Evolutionary conservation across 2,113 vertebrate species (phyloP), one percentile per base, ranked within the genome.

Genomic region (Aspiorhynchus laticeps): DNA sequence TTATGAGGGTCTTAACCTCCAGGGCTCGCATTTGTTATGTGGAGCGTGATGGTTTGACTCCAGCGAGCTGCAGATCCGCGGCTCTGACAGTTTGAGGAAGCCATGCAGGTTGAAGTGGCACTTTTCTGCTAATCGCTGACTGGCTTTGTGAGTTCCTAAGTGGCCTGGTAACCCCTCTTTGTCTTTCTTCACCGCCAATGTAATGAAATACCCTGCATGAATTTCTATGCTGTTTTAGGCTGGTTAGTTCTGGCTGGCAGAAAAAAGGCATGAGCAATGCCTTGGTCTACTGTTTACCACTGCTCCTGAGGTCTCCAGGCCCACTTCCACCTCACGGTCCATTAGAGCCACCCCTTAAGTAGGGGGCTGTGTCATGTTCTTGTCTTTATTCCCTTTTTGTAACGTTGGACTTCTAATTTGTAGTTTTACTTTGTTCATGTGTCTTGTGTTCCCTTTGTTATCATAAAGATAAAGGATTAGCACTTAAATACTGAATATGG

Each of bases 1-100:
- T 73, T 59, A 75, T 24, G 38, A 43, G 71, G 59, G 79, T 46
- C 38, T 65, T 81, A 43, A 81, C 59, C 59, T 81, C 24, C 31
- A 75, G 63, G n/a, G 36, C 41, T 71, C 11, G 0, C 36, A 36
- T 83, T 81, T 63, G 41, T 73, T 59, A n/a, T 17, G 11, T 61
- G 59, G 67, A 53, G 19, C 21, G 21, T 65, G 31, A 69, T 10
- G 43, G 46, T 78, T 51, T 51, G 41, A 83, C 5, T 83, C 21
- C 36, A 38, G 19, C 1, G 21, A 76, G 36, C 56, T 43, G 7
- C 28, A 24, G 21, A 4, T 63, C n/a, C 21, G 7, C n/a, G 6
- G 2, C 15, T 63, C 53, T 38, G n/a, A 51, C 38, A 73, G 63
- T 24, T 38, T 73, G 33, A 73, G 33, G 31, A 31, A 41, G 48